Conservation (phyloP, 2,888 invertebrate genomes). For the Acanthopleura granulata region DNA sequence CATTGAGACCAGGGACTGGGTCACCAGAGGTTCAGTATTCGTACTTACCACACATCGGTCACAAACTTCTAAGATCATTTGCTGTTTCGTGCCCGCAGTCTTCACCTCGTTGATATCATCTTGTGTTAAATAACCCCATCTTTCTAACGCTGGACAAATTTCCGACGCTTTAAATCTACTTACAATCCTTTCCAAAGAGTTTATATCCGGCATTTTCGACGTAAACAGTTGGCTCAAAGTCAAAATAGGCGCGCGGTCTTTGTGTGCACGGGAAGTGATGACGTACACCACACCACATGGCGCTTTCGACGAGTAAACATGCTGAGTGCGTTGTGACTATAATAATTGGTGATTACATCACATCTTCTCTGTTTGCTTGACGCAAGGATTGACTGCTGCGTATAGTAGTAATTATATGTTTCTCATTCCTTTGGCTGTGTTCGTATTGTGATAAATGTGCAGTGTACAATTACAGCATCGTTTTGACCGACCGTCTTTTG, state of each 20-base stretch:
- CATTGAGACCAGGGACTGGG: too few relatives aligned
- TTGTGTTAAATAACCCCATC: conserved; percentile 24
- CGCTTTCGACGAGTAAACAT: too few relatives aligned
- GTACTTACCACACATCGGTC: neutral
- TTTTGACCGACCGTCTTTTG: too few relatives aligned
- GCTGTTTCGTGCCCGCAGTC: conserved; percentile 21
- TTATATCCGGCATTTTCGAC: conserved; percentile 17
- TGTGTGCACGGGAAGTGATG: conserved; percentile 26
- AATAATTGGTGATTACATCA: too few relatives aligned
- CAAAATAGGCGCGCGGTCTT: conserved; percentile 17
- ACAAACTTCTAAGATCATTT: conserved; percentile 13
- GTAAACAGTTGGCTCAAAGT: neutral
- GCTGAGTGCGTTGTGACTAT: too few relatives aligned
- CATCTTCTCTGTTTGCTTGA: too few relatives aligned
- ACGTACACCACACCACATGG: conserved; percentile 20
- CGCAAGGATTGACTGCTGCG: too few relatives aligned
- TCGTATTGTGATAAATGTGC: too few relatives aligned
- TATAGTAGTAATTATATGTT: too few relatives aligned
- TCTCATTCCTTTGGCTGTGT: too few relatives aligned
- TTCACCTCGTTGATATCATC: conserved; percentile 21
- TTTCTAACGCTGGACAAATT: conserved; percentile 12
- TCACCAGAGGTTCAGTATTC: neutral
- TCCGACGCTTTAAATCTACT: conserved; percentile 12
- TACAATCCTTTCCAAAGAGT: conserved; percentile 19
- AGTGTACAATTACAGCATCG: too few relatives aligned